These are phyloP conservation scores for Ploceus nigricollis DNA, from an alignment of 2,113 vertebrate genomes.

Conservation along the genomic window DNA sequence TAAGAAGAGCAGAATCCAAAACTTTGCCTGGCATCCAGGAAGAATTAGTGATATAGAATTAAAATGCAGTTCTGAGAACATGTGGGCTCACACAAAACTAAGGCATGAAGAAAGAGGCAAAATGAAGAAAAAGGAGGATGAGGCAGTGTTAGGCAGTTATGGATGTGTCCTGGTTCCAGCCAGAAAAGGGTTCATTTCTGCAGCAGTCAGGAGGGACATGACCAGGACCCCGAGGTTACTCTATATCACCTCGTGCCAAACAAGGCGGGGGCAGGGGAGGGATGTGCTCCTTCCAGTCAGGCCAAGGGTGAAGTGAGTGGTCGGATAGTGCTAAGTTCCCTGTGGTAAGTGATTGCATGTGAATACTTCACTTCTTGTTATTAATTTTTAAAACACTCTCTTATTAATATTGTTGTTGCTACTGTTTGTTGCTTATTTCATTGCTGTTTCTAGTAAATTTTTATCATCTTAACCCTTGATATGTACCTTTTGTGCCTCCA, in stretches of 20 bases:
- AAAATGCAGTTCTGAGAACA: not conserved
- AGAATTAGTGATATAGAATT: not conserved
- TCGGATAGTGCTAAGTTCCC: no score
- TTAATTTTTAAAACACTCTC: not conserved
- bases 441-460: not conserved
- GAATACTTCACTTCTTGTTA: not conserved
- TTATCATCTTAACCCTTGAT: not conserved
- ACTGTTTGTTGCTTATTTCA: not conserved
- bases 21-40: not conserved
- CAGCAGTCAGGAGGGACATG: not conserved
- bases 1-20: not conserved
- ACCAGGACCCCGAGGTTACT: not conserved
- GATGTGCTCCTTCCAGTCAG: not conserved
- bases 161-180: not conserved
- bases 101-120: not conserved
- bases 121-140: not conserved
- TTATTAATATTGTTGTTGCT: not conserved
- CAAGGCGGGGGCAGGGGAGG: not conserved
- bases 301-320: rapidly evolving
- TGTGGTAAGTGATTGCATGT: rapidly evolving
- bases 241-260: not conserved
- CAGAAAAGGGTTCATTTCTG: not conserved
- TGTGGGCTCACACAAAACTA: not conserved
- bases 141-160: not conserved
- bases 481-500: not conserved